A percentile compares a stretch with the other conserved stretches of the same genome.
Evolutionary conservation across 2,797 vertebrate species (phyloP).

Genomic region (Zalophus californianus): DNA sequence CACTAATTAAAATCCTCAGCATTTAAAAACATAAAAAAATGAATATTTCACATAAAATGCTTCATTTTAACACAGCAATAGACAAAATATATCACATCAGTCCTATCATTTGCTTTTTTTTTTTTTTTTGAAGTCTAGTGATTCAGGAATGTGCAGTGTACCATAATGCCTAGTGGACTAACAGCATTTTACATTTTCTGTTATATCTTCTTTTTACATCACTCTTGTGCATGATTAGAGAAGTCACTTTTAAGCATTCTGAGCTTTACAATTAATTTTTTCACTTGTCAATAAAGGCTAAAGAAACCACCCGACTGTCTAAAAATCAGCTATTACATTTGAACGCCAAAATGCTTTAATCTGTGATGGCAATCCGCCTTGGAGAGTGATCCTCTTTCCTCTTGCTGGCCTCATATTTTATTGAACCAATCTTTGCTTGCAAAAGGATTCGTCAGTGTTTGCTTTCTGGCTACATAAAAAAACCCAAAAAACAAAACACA

Average conservation of each 20-base stretch:
- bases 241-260: conserved; percentile 69
- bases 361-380: background rate
- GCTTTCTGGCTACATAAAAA: background rate
- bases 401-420: background rate
- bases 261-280: conserved; percentile 71
- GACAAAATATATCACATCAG: background rate
- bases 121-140: conserved; percentile 8
- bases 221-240: conserved; percentile 56
- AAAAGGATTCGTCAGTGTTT: conserved; percentile 2
- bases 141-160: conserved; percentile 9
- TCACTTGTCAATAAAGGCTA: conserved; percentile 58
- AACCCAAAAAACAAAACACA: background rate
- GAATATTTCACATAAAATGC: conserved; percentile 7
- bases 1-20: conserved; percentile 26
- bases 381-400: background rate
- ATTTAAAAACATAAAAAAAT: background rate
- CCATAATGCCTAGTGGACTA: conserved; percentile 27
- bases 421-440: background rate
- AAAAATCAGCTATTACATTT: conserved; percentile 37
- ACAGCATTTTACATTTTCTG: conserved; percentile 55
- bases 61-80: conserved; percentile 56
- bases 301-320: conserved; percentile 52
- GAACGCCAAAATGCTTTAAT: conserved; percentile 44
- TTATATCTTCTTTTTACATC: conserved; percentile 40
- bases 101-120: background rate